Percentiles rank a stretch among this genome's conserved stretches.
Evolutionary conservation across 2,113 vertebrate genomes (phyloP).

Genomic region (Lasiurus borealis): DNA sequence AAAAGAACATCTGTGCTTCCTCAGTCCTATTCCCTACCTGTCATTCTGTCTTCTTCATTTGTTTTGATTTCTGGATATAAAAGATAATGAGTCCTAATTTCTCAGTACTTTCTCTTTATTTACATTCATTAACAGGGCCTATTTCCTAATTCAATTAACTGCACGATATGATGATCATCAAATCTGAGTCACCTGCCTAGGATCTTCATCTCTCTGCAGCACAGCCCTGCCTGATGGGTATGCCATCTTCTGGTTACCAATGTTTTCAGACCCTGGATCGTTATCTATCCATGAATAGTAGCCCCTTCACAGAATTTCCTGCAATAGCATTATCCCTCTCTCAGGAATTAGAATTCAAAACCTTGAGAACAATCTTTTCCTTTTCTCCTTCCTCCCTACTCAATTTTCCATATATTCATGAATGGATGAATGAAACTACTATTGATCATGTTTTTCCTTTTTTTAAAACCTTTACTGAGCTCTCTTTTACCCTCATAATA

Average conservation of each 20-base stretch:
- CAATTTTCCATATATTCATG: not conserved
- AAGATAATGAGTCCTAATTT: not conserved
- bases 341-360: not conserved
- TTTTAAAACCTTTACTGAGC: not conserved
- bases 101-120: not conserved
- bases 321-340: not conserved
- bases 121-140: not conserved
- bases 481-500: not conserved
- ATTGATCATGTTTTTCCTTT: not conserved
- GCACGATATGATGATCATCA: not conserved
- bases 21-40: not conserved
- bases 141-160: not conserved
- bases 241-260: not conserved
- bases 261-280: not conserved
- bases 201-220: not conserved
- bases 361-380: not conserved
- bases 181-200: not conserved
- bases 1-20: not conserved
- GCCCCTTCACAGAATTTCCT: not conserved
- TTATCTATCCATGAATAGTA: not conserved
- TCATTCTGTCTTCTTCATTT: not conserved
- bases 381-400: not conserved
- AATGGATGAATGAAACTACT: constrained; percentile 5
- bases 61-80: not conserved
- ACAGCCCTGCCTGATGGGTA: not conserved